Percentiles rank a stretch among this genome's conserved stretches.
phyloP scores from a whole-genome alignment of 1,140 invertebrate genomes.

The Marisa cornuarietis region DNA sequence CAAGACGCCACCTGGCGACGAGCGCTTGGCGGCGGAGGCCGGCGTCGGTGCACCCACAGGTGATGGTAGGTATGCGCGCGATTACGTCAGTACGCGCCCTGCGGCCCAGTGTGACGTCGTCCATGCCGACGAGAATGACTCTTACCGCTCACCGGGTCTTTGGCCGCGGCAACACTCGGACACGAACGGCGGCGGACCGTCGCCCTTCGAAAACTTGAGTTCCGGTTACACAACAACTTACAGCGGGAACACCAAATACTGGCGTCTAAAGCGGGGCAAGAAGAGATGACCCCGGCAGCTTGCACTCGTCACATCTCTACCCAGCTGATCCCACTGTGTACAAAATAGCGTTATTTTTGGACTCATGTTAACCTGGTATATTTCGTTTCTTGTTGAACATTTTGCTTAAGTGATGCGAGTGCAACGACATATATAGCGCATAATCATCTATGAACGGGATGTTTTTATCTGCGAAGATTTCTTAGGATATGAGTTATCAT shows the following conservation, averaged over 20 bases:
- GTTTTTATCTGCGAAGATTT: not conserved
- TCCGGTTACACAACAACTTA: not conserved
- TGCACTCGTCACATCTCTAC: too few species aligned
- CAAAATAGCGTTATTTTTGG: too few species aligned
- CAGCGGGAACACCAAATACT: constrained; percentile 14
- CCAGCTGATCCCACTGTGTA: too few species aligned
- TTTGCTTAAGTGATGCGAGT: not conserved
- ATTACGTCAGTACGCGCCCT: too few species aligned
- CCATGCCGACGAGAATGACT: not conserved
- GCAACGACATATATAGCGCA: not conserved
- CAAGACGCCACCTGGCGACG: too few species aligned
- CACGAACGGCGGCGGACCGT: not conserved
- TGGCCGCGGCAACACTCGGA: not conserved
- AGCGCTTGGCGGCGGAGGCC: too few species aligned
- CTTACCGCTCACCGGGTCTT: not conserved
- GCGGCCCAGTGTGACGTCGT: not conserved
- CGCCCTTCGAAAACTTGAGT: not conserved
- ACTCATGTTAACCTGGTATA: too few species aligned
- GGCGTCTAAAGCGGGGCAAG: constrained; percentile 17
- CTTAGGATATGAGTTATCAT: too few species aligned
- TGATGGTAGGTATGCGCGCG: too few species aligned
- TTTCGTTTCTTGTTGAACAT: too few species aligned
- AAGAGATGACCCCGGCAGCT: not conserved
- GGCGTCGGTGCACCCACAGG: too few species aligned
- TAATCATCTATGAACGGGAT: not conserved